Percentiles rank a stretch among this genome's conserved stretches.
Conservation (phyloP, 2,888 invertebrate species). For the Clepsis dumicolana region DNA sequence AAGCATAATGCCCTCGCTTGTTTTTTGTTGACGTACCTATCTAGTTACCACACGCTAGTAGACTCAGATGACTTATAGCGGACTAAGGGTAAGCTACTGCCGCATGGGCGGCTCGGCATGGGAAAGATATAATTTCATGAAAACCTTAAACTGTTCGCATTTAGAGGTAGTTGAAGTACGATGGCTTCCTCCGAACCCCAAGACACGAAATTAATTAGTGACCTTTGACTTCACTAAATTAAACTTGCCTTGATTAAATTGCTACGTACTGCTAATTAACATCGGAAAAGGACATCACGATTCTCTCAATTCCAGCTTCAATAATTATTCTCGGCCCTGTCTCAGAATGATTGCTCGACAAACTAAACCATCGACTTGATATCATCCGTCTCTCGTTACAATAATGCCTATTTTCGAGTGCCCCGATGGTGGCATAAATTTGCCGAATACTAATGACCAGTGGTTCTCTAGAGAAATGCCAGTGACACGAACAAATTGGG, state of each 20-base stretch:
- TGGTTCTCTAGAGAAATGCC: constrained; percentile 53
- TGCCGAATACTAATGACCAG: constrained; percentile 52
- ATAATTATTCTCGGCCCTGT: constrained; percentile 30
- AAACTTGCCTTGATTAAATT: background rate
- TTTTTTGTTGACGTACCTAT: too few species aligned
- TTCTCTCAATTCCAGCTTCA: constrained; percentile 8
- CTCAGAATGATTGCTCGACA: constrained; percentile 15
- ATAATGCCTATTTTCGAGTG: background rate
- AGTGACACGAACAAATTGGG: constrained; percentile 65
- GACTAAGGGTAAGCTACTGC: too few species aligned
- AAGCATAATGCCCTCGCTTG: too few species aligned
- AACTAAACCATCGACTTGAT: background rate
- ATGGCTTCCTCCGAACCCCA: too few species aligned
- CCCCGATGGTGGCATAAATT: background rate
- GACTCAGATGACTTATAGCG: too few species aligned
- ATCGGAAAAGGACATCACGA: constrained; percentile 14
- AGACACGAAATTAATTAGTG: background rate
- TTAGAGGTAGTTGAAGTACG: too few species aligned
- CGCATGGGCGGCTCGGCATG: too few species aligned
- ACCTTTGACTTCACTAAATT: background rate
- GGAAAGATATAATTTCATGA: too few species aligned
- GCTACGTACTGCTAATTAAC: constrained; percentile 2
- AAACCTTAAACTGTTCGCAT: too few species aligned
- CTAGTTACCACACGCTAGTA: too few species aligned
- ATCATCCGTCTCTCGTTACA: background rate